phyloP scores from a whole-genome alignment of 2,113 vertebrate genomes.

The Sylvilagus bachmani region DNA sequence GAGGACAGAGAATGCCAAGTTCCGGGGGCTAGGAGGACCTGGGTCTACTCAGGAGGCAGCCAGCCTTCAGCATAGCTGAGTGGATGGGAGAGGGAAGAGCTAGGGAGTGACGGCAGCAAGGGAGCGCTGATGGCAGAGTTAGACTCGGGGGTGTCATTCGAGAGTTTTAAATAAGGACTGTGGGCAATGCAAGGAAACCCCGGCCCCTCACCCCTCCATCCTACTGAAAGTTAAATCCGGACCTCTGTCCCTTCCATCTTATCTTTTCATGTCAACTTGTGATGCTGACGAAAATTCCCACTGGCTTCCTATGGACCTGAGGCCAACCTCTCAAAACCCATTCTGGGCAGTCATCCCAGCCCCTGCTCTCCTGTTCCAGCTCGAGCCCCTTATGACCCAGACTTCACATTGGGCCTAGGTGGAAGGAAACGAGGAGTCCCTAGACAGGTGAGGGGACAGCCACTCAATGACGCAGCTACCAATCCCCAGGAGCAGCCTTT shows the following conservation, averaged over 20 bases:
- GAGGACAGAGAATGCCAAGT: too few relatives aligned
- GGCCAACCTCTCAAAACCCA: not conserved
- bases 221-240: not conserved
- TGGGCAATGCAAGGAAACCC: not conserved
- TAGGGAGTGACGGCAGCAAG: not conserved
- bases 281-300: not conserved
- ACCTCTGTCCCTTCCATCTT: not conserved
- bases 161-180: not conserved
- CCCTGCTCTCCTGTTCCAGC: not conserved
- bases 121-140: fast-evolving
- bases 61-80: not conserved
- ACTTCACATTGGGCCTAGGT: not conserved
- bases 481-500: not conserved
- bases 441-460: not conserved
- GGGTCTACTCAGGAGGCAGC: not conserved
- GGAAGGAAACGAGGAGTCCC: not conserved
- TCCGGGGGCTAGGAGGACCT: not conserved
- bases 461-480: too few relatives aligned
- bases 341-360: not conserved
- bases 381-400: not conserved
- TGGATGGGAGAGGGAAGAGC: fast-evolving
- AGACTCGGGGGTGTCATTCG: not conserved
- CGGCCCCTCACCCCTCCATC: not conserved
- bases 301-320: not conserved
- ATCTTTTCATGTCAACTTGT: not conserved